Conservation (phyloP, 2,888 invertebrate genomes). For the Isoperla grammatica region DNA sequence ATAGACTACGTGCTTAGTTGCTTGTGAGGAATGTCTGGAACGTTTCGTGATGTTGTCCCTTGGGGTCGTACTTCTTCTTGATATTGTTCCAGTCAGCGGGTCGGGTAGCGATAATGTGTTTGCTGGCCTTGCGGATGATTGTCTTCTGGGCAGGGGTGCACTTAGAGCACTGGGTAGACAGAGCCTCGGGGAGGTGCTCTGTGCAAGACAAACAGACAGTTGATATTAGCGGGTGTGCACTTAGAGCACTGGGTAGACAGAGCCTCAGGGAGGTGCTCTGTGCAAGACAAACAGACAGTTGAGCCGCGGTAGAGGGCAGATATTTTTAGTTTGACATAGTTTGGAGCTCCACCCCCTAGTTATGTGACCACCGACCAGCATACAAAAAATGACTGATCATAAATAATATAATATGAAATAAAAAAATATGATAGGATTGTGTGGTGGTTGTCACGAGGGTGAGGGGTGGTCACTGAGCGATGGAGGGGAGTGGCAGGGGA, state of each 20-base stretch:
- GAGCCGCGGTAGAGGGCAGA: too few relatives aligned
- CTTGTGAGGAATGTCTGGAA: conserved; percentile 27
- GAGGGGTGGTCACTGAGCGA: too few relatives aligned
- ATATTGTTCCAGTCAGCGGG: conserved; percentile 30
- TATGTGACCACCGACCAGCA: too few relatives aligned
- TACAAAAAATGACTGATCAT: too few relatives aligned
- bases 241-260: conserved; percentile 16
- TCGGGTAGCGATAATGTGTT: conserved; percentile 30
- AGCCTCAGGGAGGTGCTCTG: conserved; percentile 34
- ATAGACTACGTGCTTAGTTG: too few relatives aligned
- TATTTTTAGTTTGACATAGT: too few relatives aligned
- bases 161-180: conserved; percentile 32
- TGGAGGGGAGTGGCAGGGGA: too few relatives aligned
- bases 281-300: conserved; percentile 4
- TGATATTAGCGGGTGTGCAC: neutral
- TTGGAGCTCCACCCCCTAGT: too few relatives aligned
- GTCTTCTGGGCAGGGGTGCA: conserved; percentile 32
- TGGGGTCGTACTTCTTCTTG: conserved; percentile 33
- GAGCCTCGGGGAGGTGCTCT: conserved; percentile 34
- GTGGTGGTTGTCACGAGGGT: too few relatives aligned
- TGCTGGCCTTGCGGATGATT: conserved; percentile 30
- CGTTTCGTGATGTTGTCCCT: conserved; percentile 24
- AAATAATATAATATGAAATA: too few relatives aligned
- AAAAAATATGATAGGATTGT: too few relatives aligned
- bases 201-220: conserved; percentile 16